A percentile compares a stretch with the other conserved stretches of the same genome.
These are phyloP conservation scores for Antennarius striatus DNA, from an alignment of 2,113 vertebrate genomes.

Conservation along the genomic window DNA sequence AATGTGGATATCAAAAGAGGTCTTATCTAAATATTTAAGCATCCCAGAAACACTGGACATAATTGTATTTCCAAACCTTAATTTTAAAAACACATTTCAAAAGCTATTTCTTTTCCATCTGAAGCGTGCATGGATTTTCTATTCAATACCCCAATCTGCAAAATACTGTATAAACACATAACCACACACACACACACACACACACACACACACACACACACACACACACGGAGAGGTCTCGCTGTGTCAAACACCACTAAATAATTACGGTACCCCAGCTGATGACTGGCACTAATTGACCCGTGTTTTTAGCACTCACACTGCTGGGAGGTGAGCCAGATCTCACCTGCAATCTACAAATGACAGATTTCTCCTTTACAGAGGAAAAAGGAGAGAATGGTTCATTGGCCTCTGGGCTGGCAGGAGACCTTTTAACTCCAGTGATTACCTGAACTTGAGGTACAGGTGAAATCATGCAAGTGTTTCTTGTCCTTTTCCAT, in stretches of 20 bases:
- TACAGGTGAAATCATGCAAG: constrained; percentile 62
- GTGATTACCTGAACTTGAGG: constrained; percentile 63
- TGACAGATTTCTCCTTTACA: constrained; percentile 44
- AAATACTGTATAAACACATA: neutral
- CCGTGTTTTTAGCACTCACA: constrained; percentile 44
- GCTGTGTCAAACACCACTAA: constrained; percentile 44
- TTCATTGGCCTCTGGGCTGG: constrained; percentile 55
- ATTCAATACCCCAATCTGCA: too few species aligned
- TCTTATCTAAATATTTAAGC: neutral
- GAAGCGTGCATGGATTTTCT: neutral
- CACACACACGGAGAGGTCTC: constrained; percentile 21
- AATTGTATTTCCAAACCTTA: too few species aligned
- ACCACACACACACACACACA: neutral
- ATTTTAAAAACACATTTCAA: too few species aligned
- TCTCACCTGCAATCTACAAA: constrained; percentile 68
- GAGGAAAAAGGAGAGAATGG: constrained; percentile 50
- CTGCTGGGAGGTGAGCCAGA: constrained; percentile 47
- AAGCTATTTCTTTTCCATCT: neutral
- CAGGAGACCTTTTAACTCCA: constrained; percentile 68
- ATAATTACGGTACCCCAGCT: constrained; percentile 51
- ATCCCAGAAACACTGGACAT: neutral
- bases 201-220: constrained; percentile 5
- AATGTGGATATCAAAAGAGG: neutral
- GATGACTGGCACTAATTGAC: constrained; percentile 74
- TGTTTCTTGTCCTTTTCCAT: constrained; percentile 34